phyloP scores from a whole-genome alignment of 2,113 vertebrate genomes.

The Poeciliopsis turrubarensis region DNA sequence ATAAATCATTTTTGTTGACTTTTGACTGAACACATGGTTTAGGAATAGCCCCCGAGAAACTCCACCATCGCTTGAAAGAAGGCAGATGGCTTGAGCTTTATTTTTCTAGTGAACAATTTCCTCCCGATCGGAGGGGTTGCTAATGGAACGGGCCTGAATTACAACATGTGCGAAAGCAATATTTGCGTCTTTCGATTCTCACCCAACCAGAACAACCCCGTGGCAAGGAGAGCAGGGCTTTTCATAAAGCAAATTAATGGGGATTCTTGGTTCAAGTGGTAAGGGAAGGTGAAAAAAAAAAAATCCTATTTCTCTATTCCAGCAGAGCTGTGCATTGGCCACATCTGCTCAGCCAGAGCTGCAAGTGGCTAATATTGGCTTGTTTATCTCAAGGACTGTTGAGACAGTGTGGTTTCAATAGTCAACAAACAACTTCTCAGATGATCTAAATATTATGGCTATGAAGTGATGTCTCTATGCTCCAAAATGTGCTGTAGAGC shows the following conservation, averaged over 20 bases:
- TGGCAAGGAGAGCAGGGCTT: slow-evolving; percentile 52
- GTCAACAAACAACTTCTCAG: slow-evolving; percentile 56
- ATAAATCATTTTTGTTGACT: slow-evolving; percentile 59
- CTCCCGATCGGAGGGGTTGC: slow-evolving; percentile 62
- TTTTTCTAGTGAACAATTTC: slow-evolving; percentile 75
- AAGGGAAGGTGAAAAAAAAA: slow-evolving; percentile 55
- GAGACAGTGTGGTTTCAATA: slow-evolving; percentile 53
- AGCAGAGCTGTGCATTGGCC: slow-evolving; percentile 38
- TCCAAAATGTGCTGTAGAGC: slow-evolving; percentile 11
- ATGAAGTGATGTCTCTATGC: slow-evolving; percentile 31
- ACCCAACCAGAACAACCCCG: slow-evolving; percentile 56
- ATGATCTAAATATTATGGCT: slow-evolving; percentile 49
- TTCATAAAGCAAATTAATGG: slow-evolving; percentile 61
- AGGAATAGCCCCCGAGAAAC: slow-evolving; percentile 53
- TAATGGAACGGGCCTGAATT: slow-evolving; percentile 75
- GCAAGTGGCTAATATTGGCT: slow-evolving; percentile 51
- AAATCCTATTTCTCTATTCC: slow-evolving; percentile 13
- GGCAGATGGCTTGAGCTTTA: slow-evolving; percentile 74
- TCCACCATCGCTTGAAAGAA: slow-evolving; percentile 65
- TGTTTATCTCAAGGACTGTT: slow-evolving; percentile 58
- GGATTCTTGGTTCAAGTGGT: slow-evolving; percentile 60
- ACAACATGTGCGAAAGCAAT: slow-evolving; percentile 76
- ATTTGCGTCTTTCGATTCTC: slow-evolving; percentile 62
- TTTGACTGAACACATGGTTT: slow-evolving; percentile 51
- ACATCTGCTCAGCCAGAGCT: slow-evolving; percentile 54